Conservation (phyloP, 2,113 vertebrate species). For the Phyllopteryx taeniolatus region DNA sequence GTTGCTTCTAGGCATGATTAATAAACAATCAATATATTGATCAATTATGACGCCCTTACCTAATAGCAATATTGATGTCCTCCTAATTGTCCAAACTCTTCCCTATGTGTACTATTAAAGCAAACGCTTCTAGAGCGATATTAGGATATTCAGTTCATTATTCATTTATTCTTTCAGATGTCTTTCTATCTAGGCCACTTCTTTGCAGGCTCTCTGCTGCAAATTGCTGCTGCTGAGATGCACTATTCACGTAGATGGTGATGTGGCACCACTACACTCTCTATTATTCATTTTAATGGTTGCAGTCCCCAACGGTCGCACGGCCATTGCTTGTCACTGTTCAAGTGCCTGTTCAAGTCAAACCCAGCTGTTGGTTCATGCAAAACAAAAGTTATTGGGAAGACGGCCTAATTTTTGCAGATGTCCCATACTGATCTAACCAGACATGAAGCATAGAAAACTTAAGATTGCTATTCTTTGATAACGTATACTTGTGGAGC, state of each 20-base stretch:
- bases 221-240: slow-evolving; percentile 46
- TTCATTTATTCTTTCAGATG: slow-evolving; percentile 68
- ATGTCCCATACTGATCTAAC: neutral
- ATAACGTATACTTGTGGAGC: no score
- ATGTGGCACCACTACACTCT: slow-evolving; percentile 48
- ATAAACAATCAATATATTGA: neutral
- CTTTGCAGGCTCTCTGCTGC: slow-evolving; percentile 52
- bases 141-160: slow-evolving; percentile 48
- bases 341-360: slow-evolving; percentile 22
- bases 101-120: slow-evolving; percentile 27
- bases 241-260: slow-evolving; percentile 45
- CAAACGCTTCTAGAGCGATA: slow-evolving; percentile 36
- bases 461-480: neutral
- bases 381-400: slow-evolving; percentile 10
- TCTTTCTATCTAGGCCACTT: slow-evolving; percentile 61
- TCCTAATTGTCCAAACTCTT: neutral
- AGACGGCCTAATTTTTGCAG: slow-evolving; percentile 7
- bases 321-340: slow-evolving; percentile 16
- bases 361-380: slow-evolving; percentile 29
- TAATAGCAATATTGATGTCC: neutral
- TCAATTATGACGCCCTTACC: neutral
- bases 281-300: slow-evolving; percentile 54
- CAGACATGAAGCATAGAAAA: neutral
- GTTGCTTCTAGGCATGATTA: neutral
- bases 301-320: slow-evolving; percentile 19